phyloP scores from a whole-genome alignment of 2,113 vertebrate species.

The Herpetotheres cachinnans region DNA sequence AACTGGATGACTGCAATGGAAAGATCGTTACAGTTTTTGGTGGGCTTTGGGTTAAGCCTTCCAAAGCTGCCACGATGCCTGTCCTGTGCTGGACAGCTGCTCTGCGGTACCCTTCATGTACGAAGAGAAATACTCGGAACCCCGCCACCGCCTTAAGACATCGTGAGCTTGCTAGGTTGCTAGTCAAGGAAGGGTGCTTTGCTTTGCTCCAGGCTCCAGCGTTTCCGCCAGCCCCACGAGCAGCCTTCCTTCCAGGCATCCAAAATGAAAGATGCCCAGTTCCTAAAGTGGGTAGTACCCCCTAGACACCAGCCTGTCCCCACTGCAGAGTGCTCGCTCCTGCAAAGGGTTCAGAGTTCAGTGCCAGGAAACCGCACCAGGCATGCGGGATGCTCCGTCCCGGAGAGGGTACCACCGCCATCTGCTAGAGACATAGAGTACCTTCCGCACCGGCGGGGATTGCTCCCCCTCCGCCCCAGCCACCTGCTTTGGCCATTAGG shows the following conservation, averaged over 20 bases:
- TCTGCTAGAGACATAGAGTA: fast-evolving
- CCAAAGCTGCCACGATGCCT: background rate
- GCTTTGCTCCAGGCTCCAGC: background rate
- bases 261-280: fast-evolving
- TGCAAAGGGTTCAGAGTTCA: fast-evolving
- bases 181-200: background rate
- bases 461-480: background rate
- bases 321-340: fast-evolving
- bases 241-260: fast-evolving
- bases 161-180: fast-evolving
- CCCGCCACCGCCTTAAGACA: fast-evolving
- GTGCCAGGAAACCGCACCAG: background rate
- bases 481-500: background rate
- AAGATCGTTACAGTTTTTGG: fast-evolving
- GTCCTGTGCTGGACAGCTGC: background rate
- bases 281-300: fast-evolving
- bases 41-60: background rate
- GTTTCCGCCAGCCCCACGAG: fast-evolving
- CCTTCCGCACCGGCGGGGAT: background rate
- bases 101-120: fast-evolving
- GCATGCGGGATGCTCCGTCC: fast-evolving
- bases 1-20: background rate
- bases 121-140: fast-evolving
- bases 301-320: background rate
- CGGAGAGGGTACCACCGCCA: background rate